Evolutionary conservation across 1,140 invertebrate species (phyloP).

Genomic region (Drosophila jambulina): DNA sequence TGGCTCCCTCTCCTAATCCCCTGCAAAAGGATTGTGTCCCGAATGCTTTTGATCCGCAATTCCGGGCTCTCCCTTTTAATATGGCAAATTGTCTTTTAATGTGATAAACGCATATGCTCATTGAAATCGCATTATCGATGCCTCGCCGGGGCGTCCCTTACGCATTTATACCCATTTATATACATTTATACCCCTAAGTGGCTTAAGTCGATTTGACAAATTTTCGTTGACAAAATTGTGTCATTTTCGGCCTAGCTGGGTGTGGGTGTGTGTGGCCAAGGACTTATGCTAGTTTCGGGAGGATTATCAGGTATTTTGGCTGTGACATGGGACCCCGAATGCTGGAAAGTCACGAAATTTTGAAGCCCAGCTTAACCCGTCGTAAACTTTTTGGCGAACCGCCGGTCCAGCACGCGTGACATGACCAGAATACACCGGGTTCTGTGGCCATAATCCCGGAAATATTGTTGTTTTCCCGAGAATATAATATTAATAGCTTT

Average conservation of each 20-base stretch:
- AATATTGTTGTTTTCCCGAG: not conserved
- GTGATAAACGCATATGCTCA: conserved; percentile 75
- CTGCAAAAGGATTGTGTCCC: conserved; percentile 64
- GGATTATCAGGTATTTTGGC: conserved; percentile 42
- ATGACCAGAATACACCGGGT: not conserved
- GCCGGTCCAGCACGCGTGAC: not conserved
- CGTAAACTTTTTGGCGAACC: conserved; percentile 18
- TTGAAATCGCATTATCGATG: conserved; percentile 70
- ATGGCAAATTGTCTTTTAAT: conserved; percentile 77
- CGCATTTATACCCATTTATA: conserved; percentile 12
- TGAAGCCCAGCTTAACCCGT: conserved; percentile 6
- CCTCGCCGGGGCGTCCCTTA: conserved; percentile 28
- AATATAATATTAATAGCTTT: not conserved
- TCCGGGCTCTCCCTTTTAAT: conserved; percentile 40
- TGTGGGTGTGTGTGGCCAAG: conserved; percentile 10
- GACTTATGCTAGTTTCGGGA: conserved; percentile 43
- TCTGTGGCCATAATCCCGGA: conserved; percentile 13
- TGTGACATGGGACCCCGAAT: conserved; percentile 2
- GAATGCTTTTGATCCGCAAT: conserved; percentile 43
- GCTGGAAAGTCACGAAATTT: conserved; percentile 9
- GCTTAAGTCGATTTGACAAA: conserved; percentile 56
- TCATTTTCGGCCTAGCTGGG: not conserved
- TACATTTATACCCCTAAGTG: conserved; percentile 43
- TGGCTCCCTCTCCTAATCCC: conserved; percentile 3
- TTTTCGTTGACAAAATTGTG: conserved; percentile 45